These are phyloP conservation scores for Gisinianus flammeolus DNA, from an alignment of 2,888 invertebrate genomes.

Conservation along the genomic window DNA sequence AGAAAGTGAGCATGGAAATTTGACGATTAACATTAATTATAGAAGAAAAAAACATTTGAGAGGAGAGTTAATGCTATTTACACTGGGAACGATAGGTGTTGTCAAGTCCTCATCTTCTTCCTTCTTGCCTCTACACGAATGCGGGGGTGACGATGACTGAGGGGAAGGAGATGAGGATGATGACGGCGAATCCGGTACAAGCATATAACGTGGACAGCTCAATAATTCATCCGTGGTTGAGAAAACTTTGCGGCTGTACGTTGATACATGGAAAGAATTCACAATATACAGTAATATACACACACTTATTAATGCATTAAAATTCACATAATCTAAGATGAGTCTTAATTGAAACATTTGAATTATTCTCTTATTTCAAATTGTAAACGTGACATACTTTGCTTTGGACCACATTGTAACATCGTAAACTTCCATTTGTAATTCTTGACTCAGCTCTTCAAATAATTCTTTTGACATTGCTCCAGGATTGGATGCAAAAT, in stretches of 20 bases:
- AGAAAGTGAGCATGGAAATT: no score
- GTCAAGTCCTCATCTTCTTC: conserved; percentile 12
- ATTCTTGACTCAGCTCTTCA: conserved; percentile 66
- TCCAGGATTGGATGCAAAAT: conserved; percentile 66
- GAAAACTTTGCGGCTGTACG: conserved; percentile 53
- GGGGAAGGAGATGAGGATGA: conserved; percentile 51
- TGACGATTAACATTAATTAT: no score
- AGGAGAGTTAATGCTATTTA: no score
- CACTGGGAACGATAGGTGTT: background rate
- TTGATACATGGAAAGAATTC: background rate
- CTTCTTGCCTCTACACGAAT: background rate
- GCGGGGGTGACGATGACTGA: conserved; percentile 39
- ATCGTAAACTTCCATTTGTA: conserved; percentile 68
- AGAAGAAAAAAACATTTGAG: no score
- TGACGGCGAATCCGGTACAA: conserved; percentile 54
- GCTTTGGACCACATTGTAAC: conserved; percentile 63
- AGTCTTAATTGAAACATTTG: background rate
- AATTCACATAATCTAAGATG: background rate
- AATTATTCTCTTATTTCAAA: no score
- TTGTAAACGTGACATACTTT: conserved; percentile 55
- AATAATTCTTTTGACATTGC: conserved; percentile 67
- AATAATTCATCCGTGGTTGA: conserved; percentile 55
- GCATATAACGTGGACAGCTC: conserved; percentile 56
- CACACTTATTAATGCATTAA: background rate
- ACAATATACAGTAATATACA: background rate